phyloP scores from a whole-genome alignment of 2,113 vertebrate genomes.

The Heloderma charlesbogerti region DNA sequence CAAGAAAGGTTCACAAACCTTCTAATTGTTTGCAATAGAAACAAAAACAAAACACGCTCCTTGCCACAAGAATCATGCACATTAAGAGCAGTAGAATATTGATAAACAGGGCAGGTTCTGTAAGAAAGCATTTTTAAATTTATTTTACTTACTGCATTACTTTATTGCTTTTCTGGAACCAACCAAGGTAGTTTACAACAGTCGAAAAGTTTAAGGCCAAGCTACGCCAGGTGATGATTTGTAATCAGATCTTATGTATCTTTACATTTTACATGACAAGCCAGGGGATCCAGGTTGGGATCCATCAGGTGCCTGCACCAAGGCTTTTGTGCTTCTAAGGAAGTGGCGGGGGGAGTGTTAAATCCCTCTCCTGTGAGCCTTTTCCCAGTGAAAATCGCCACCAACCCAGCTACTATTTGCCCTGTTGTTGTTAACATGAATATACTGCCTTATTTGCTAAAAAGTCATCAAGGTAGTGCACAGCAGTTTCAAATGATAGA shows the following conservation, averaged over 20 bases:
- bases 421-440: too few relatives aligned
- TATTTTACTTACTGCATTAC: too few relatives aligned
- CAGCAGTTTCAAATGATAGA: too few relatives aligned
- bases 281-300: neutral
- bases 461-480: too few relatives aligned
- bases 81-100: neutral
- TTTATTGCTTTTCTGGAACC: too few relatives aligned
- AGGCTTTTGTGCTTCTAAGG: too few relatives aligned
- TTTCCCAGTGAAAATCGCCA: neutral
- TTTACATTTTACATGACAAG: neutral
- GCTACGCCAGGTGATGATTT: neutral
- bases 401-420: neutral
- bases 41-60: too few relatives aligned
- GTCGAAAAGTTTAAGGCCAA: neutral
- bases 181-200: too few relatives aligned
- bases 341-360: neutral
- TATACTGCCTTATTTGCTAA: too few relatives aligned
- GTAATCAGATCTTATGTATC: neutral
- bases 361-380: neutral
- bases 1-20: neutral
- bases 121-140: neutral
- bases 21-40: neutral
- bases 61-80: too few relatives aligned
- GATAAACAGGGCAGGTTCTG: neutral
- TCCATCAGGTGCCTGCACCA: too few relatives aligned